Base-by-base conservation (phyloP, 2,888 invertebrate genomes). In the Caenorhabditis macrosperma region DNA sequence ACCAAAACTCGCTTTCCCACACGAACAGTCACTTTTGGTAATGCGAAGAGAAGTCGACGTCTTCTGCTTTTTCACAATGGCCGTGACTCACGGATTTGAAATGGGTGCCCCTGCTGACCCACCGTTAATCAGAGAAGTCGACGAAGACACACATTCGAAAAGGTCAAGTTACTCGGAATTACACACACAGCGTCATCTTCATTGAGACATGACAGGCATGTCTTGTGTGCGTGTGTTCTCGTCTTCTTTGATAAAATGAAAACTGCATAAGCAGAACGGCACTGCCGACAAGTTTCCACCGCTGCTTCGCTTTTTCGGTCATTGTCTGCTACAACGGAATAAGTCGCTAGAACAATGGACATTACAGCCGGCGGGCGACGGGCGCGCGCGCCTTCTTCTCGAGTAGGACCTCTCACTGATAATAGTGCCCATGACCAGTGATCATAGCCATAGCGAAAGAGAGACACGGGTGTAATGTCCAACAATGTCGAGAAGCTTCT, bases 251-350 rank as follows among this genome's bases (percentile, higher is more conserved):
- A 38, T 9, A 28, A 22, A 20, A 48, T 24, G 20, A 66, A 63
- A 78, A 78, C 72, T 72, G 64, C 48, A 78, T 78, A 72, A 61
- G 50, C 48, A 66, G 66, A 76, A 76, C 68, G 76, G 76, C 68
- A 44, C 44, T 20, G 44, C 44, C 68, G 68, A 46, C 68, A 61
- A 68, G 68, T 68, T 68, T 54, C 24, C 20, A 12, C 17, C 48
- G 26, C 20, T 33, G 30, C 17, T 41, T 5, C n/a, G 17, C 30
- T 22, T 57, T 52, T 50, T 38, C 35, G 63, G 72, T 48, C 64
- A 67, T 75, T 75, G 66, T 75, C 66, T 72, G n/a, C 46, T 22
- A 38, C 52, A 48, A 59, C 55, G 57, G 52, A 54, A 61, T 22
- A 48, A 57, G 26, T 26, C 38, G 28, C 28, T 17, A 77, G 77